Percentiles rank a stretch among this genome's conserved stretches.
Conservation (phyloP, 23 tunicate genomes). For the Botrylloides violaceus region DNA sequence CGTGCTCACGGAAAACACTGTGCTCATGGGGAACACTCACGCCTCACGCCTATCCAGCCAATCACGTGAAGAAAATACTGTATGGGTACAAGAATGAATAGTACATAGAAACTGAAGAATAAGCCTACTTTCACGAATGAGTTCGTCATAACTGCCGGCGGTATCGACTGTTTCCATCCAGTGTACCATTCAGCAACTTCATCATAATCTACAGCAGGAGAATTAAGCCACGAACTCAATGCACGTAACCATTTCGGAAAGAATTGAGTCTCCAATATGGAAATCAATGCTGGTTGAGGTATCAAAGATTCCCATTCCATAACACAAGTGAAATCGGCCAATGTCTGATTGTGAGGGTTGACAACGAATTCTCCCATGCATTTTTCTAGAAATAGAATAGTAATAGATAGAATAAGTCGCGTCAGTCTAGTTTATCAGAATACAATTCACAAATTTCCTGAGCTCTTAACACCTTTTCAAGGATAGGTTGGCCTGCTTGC, state of each 20-base stretch:
- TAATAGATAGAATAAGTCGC: too few species aligned
- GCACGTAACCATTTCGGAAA: slow-evolving; percentile 90
- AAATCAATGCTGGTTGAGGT: slow-evolving; percentile 55
- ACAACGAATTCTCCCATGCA: slow-evolving; percentile 68
- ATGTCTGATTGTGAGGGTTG: slow-evolving; percentile 69
- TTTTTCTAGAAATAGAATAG: slow-evolving; percentile 31
- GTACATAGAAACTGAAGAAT: too few species aligned
- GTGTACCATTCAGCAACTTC: slow-evolving; percentile 86
- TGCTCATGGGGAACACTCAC: too few species aligned
- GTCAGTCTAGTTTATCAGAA: too few species aligned
- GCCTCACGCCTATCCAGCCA: too few species aligned
- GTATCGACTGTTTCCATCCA: slow-evolving; percentile 71
- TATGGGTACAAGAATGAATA: too few species aligned
- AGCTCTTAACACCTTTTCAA: too few species aligned
- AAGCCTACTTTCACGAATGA: slow-evolving; percentile 69
- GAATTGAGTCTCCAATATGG: slow-evolving; percentile 76
- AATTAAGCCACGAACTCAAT: slow-evolving; percentile 72
- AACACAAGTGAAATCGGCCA: slow-evolving; percentile 52
- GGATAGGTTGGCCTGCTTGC: too few species aligned
- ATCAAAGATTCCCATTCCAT: slow-evolving; percentile 66
- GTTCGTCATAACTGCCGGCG: slow-evolving; percentile 38
- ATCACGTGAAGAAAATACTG: too few species aligned
- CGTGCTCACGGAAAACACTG: too few species aligned
- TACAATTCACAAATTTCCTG: too few species aligned
- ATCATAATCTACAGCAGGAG: slow-evolving; percentile 47